Conservation (phyloP, 1,140 invertebrate genomes). For the Lordiphosa collinella region DNA sequence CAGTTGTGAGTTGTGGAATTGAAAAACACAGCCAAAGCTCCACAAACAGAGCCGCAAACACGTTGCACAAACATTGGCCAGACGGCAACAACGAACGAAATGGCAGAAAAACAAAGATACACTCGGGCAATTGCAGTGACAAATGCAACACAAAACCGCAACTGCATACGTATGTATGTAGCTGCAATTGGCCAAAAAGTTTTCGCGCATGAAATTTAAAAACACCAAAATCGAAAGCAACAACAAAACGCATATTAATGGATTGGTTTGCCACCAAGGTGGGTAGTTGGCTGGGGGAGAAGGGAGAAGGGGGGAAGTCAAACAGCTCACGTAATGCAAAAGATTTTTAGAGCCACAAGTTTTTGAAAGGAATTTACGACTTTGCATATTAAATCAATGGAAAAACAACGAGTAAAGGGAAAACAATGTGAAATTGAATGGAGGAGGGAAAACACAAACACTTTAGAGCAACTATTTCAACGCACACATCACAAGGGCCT, state of each 20-base stretch:
- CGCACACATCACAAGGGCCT: too few relatives aligned
- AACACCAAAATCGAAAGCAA: conserved; percentile 13
- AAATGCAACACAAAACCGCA: conserved; percentile 36
- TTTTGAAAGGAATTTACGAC: conserved; percentile 63
- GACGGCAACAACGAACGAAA: conserved; percentile 30
- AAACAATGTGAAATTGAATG: conserved; percentile 24
- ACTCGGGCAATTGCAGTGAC: conserved; percentile 42
- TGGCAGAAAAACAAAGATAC: background rate
- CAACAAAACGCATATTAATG: conserved; percentile 40
- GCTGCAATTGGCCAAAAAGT: conserved; percentile 29
- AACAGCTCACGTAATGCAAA: conserved; percentile 48
- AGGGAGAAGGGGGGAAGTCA: background rate
- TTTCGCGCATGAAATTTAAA: conserved; percentile 16
- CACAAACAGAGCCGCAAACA: conserved; percentile 66
- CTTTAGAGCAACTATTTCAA: too few relatives aligned
- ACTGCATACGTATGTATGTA: conserved; percentile 18
- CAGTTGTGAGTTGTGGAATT: conserved; percentile 35
- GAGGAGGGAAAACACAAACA: background rate
- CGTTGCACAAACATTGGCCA: conserved; percentile 65
- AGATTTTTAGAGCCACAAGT: conserved; percentile 42
- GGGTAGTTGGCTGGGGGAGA: too few relatives aligned
- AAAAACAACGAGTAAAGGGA: conserved; percentile 19
- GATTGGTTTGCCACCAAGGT: background rate
- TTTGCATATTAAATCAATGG: conserved; percentile 67
- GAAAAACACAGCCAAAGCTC: conserved; percentile 48